Conservation (phyloP, 64 coral and sea anemone species). For the Montipora efflorescens region DNA sequence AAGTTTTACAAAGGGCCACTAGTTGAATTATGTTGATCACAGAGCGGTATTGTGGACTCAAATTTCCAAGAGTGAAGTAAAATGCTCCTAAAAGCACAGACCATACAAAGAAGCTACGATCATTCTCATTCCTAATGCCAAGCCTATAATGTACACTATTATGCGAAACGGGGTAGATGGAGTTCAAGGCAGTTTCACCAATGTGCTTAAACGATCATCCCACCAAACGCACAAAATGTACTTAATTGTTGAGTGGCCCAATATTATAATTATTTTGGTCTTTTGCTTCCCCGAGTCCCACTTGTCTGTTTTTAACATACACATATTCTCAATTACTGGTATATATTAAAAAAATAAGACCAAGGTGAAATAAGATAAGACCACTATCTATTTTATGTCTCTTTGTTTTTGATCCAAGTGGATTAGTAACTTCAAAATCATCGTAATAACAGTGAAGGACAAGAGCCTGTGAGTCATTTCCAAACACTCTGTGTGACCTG, state of each 20-base stretch:
- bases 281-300: too few relatives aligned
- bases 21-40: slow-evolving; percentile 60
- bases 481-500: slow-evolving; percentile 34
- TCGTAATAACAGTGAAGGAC: slow-evolving; percentile 66
- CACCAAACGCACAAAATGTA: too few relatives aligned
- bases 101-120: neutral
- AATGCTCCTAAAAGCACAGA: slow-evolving; percentile 59
- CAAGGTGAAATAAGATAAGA: neutral
- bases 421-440: slow-evolving; percentile 79
- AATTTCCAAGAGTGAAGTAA: slow-evolving; percentile 86
- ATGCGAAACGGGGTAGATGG: too few relatives aligned
- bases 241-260: too few relatives aligned
- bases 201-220: too few relatives aligned
- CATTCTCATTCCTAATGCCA: neutral
- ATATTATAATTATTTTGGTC: too few relatives aligned
- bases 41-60: slow-evolving; percentile 68
- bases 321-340: too few relatives aligned
- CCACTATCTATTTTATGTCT: slow-evolving; percentile 71
- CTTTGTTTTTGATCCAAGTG: slow-evolving; percentile 75
- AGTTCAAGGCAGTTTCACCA: too few relatives aligned
- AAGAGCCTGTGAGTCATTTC: slow-evolving; percentile 18
- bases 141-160: too few relatives aligned
- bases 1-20: slow-evolving; percentile 63
- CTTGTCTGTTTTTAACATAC: too few relatives aligned
- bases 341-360: neutral